Evolutionary conservation across 2,888 invertebrate species (phyloP), one percentile per base, ranked within the genome.

Genomic region (Lasioglossum pauxillum): DNA sequence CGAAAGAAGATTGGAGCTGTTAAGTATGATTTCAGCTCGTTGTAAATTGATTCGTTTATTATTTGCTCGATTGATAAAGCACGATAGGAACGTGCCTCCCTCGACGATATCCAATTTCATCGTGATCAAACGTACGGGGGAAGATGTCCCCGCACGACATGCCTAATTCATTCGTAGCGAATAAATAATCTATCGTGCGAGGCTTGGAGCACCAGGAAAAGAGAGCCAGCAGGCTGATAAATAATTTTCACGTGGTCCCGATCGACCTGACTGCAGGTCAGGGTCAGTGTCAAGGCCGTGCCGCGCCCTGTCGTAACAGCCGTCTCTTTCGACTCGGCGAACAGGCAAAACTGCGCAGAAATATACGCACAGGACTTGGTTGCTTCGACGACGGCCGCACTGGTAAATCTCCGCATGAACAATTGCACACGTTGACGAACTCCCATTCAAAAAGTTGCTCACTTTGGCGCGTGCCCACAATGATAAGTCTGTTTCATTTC

Each of bases 211-310:
- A 78, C 73, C 67, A 73, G 81, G 79, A 82, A 79, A 77, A 79
- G 31, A 38, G 49, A 74, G 74, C 2, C 53, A 49, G 73, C 44
- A 35, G 64, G 35, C 19, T 69, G 79, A 78, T 89, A 88, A 90
- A 89, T 83, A 90, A 89, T 89, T 88, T 78, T 78, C 78, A 14
- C 46, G 27, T 49, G 23, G 41, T 31, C 31, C 60, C 64, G 78
- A 16, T 64, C 57, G 78, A 82, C 82, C 77, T 83, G 78, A 57
- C 83, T 73, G 75, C 72, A 53, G 86, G 82, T 87, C 87, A 83
- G 82, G 90, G 90, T 88, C 89, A 88, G 75, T 83, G 86, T 35
- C 78, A 84, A 79, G 90, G 85, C 83, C 78, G 41, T 46, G 46
- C 60, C 57, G 46, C 57, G 35, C 23, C 53, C 57, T 14, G 44